Conservation (phyloP, 2,888 invertebrate genomes). For the Callinectes sapidus region DNA sequence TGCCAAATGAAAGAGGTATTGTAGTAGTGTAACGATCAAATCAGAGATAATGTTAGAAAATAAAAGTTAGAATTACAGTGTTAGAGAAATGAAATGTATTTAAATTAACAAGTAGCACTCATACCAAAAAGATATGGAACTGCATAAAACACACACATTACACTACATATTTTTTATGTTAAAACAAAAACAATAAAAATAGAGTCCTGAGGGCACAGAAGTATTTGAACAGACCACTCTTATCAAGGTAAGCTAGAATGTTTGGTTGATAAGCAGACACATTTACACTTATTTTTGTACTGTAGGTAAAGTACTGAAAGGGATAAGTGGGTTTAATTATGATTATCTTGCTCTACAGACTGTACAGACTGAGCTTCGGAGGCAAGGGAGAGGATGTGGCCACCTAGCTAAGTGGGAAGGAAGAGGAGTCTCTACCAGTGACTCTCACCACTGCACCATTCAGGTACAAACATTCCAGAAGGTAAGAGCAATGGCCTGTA, state of each 20-base stretch:
- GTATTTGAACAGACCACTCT: background rate
- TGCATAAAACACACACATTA: background rate
- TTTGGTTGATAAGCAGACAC: background rate
- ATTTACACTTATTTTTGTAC: background rate
- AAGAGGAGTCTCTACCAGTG: background rate
- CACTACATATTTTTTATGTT: background rate
- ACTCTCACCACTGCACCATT: background rate
- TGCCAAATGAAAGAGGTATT: background rate
- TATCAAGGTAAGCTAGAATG: slow-evolving; percentile 2
- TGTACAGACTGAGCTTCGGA: background rate
- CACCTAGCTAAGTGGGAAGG: background rate
- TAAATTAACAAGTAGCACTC: background rate
- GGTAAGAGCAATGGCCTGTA: background rate
- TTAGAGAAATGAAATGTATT: background rate
- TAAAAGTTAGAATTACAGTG: background rate
- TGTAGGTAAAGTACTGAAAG: background rate
- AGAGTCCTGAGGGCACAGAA: background rate
- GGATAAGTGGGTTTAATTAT: background rate
- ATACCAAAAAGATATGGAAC: background rate
- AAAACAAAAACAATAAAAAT: background rate
- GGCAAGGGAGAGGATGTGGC: background rate
- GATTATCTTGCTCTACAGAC: background rate
- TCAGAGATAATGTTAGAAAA: background rate
- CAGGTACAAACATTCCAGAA: background rate
- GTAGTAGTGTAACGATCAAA: background rate